Evolutionary conservation across 2,113 vertebrate genomes (phyloP).

Genomic region (Tapirus terrestris): DNA sequence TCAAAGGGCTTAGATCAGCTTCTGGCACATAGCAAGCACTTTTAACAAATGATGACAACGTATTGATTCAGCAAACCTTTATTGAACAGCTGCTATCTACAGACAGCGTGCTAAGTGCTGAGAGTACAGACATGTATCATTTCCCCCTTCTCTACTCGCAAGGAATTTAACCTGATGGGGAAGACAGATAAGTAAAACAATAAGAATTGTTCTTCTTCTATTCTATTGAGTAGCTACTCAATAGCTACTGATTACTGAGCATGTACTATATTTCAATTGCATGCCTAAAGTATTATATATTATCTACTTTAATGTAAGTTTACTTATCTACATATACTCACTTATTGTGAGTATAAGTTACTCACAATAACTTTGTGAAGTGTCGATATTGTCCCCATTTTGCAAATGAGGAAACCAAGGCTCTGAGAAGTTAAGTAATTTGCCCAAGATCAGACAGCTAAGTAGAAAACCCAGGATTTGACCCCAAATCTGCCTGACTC

Average conservation of each 20-base stretch:
- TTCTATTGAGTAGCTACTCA: neutral
- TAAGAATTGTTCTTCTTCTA: neutral
- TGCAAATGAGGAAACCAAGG: neutral
- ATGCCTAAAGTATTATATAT: neutral
- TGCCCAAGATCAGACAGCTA: neutral
- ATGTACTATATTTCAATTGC: neutral
- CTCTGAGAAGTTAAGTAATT: slow-evolving; percentile 9
- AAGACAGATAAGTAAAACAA: neutral
- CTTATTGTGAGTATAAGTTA: neutral
- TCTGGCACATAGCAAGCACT: neutral
- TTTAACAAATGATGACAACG: neutral
- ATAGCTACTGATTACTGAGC: neutral
- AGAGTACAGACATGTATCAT: neutral
- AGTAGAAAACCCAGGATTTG: neutral
- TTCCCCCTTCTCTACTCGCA: neutral
- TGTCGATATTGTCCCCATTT: neutral
- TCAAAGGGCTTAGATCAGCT: neutral
- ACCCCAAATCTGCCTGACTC: neutral
- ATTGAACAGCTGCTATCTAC: neutral
- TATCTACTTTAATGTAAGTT: neutral
- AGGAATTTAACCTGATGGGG: neutral
- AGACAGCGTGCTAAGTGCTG: neutral
- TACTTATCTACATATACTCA: neutral
- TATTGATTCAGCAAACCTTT: neutral
- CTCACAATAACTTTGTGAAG: neutral